A percentile compares a stretch with the other conserved stretches of the same genome.
These are phyloP conservation scores for Brachyalestes nurse DNA, from an alignment of 2,797 vertebrate genomes.

Conservation along the genomic window DNA sequence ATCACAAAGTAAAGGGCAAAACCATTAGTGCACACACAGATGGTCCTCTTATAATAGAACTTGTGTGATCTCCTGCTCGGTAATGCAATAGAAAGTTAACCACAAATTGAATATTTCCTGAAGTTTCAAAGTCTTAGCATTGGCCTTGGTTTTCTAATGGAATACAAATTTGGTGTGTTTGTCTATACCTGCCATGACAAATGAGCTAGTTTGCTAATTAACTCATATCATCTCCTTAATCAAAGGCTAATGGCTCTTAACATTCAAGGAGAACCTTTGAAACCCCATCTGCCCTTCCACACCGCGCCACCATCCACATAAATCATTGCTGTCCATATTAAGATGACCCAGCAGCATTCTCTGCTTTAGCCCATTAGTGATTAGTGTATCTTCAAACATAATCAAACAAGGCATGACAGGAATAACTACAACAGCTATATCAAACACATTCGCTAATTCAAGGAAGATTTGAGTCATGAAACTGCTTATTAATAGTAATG, in stretches of 20 bases:
- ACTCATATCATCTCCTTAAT: conserved; percentile 15
- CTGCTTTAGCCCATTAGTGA: no score
- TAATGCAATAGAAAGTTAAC: neutral
- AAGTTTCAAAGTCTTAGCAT: no score
- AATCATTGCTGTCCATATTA: conserved; percentile 3
- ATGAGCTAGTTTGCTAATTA: conserved; percentile 11
- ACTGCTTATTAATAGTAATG: no score
- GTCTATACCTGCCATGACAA: neutral
- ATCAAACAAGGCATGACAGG: no score
- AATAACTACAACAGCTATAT: no score
- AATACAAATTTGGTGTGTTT: neutral
- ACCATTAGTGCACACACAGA: neutral
- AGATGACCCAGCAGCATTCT: neutral
- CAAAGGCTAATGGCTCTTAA: conserved; percentile 2
- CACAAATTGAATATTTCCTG: neutral
- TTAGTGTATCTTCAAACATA: no score
- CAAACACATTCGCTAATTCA: no score
- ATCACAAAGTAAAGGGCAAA: neutral
- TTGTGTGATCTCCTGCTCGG: neutral
- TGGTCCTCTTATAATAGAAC: neutral
- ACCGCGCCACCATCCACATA: neutral
- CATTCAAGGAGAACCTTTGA: conserved; percentile 1
- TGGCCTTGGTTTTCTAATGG: neutral
- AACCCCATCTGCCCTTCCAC: neutral
- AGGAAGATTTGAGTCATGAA: no score